Conservation (phyloP, 30 jellyfish, hydroid and myxozoan genomes). For the Aurelia aurita complex sp. Pacific region DNA sequence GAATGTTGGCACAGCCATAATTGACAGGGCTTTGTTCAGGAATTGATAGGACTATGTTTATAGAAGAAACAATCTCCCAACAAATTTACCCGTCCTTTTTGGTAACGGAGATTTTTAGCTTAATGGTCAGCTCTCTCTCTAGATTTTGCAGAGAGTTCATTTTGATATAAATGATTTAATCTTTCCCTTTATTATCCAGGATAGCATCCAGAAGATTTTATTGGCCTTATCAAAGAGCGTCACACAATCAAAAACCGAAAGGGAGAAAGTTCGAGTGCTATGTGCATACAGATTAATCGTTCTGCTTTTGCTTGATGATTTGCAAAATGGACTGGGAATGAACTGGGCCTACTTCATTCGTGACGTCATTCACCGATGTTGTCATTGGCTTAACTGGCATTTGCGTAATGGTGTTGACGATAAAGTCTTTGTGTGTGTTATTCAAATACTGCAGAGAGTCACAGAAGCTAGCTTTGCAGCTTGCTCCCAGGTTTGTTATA, state of each 20-base stretch:
- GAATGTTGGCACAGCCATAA: no score
- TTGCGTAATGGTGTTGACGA: slow-evolving; percentile 26
- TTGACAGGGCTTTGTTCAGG: no score
- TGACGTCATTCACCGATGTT: slow-evolving; percentile 70
- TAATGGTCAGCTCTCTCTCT: no score
- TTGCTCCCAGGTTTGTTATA: slow-evolving; percentile 28
- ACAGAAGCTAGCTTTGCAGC: slow-evolving; percentile 36
- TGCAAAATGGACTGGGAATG: slow-evolving; percentile 54
- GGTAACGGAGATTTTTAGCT: no score
- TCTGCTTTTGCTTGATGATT: slow-evolving; percentile 28
- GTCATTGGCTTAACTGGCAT: slow-evolving; percentile 67
- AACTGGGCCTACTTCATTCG: slow-evolving; percentile 65
- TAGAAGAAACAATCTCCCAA: no score
- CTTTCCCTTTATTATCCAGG: background rate
- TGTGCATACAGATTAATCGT: slow-evolving; percentile 55
- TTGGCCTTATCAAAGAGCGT: slow-evolving; percentile 44
- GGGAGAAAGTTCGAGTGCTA: slow-evolving; percentile 48
- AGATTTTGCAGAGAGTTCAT: no score
- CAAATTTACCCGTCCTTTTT: no score
- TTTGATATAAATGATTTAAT: no score
- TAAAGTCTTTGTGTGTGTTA: slow-evolving; percentile 32
- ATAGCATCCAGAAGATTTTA: slow-evolving; percentile 57
- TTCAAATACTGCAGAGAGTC: slow-evolving; percentile 41
- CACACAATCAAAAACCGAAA: slow-evolving; percentile 21
- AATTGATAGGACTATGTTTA: no score